Conservation (phyloP, 2,797 vertebrate species). For the Clamator glandarius region DNA sequence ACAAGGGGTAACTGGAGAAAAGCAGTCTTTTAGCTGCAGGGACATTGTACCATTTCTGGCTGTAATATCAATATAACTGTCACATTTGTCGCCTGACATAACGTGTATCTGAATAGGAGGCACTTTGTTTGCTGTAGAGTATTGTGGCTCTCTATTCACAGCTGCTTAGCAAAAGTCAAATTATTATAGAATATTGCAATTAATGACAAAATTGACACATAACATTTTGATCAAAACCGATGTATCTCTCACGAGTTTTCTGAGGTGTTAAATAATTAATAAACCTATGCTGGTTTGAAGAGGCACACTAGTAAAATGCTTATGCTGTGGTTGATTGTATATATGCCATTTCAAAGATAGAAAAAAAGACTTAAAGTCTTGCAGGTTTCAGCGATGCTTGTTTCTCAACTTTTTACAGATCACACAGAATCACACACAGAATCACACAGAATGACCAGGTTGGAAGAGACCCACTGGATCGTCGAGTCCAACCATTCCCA, state of each 20-base stretch:
- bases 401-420: not conserved
- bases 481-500: too few relatives aligned
- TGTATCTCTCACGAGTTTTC: not conserved
- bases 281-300: not conserved
- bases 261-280: not conserved
- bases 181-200: not conserved
- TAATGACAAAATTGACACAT: not conserved
- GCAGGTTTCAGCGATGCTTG: not conserved
- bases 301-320: not conserved
- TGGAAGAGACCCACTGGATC: too few relatives aligned
- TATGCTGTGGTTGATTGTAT: not conserved
- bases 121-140: not conserved
- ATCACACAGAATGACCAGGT: too few relatives aligned
- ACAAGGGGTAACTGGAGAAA: not conserved
- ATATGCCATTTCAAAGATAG: not conserved
- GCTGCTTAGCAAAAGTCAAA: not conserved
- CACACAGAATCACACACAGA: too few relatives aligned
- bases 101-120: not conserved
- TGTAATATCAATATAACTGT: not conserved
- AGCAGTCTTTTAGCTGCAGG: not conserved
- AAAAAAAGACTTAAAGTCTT: not conserved
- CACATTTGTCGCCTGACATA: constrained; percentile 11
- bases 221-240: not conserved
- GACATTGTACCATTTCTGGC: not conserved
- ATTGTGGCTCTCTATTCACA: not conserved